Evolutionary conservation across 2,888 invertebrate genomes (phyloP), one percentile per base, ranked within the genome.

Genomic region (Lepidochitona cinerea): DNA sequence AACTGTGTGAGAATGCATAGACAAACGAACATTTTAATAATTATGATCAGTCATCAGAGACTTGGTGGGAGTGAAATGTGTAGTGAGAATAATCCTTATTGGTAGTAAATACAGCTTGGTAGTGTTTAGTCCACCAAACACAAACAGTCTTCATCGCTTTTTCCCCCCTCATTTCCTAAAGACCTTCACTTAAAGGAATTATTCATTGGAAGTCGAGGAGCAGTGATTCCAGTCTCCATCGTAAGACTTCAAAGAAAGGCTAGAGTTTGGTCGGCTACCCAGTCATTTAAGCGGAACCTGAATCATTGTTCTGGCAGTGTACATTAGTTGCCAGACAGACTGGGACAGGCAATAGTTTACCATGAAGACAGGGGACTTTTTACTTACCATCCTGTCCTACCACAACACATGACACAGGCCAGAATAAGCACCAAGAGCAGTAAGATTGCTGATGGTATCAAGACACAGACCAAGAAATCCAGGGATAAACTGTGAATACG

Each of bases 381-480:
- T 66, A 37, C 66, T 66, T 36, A 66, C 66, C 66, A 37, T 3
- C 66, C 36, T 23, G n/a, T 66, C 3, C 66, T 18, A 9, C 66
- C 66, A 66, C 66, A 66, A 26, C 66, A 66, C 66, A 66, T 66
- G 66, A 66, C 23, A 66, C 66, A 66, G 66, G 23, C 37, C 18
- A 66, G 66, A 18, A 66, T 37, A 37, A 66, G 66, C 3, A 66
- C 36, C 18, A 66, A 23, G n/a, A 66, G 35, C 14, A 66, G 14
- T 18, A 66, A 37, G 23, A 66, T 18, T 4, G 35, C 36, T 12
- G 36, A 35, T 4, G 66, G 66, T 14, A 66, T 36, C 33, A 66
- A 37, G 9, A 66, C 66, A 66, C 66, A 66, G 4, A 26, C 35
- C 66, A 66, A 26, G 66, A 66, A 66, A 18, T 66, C 66, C 5